These are phyloP conservation scores for Phaenicophaeus curvirostris DNA, from an alignment of 2,797 vertebrate genomes.

Conservation along the genomic window DNA sequence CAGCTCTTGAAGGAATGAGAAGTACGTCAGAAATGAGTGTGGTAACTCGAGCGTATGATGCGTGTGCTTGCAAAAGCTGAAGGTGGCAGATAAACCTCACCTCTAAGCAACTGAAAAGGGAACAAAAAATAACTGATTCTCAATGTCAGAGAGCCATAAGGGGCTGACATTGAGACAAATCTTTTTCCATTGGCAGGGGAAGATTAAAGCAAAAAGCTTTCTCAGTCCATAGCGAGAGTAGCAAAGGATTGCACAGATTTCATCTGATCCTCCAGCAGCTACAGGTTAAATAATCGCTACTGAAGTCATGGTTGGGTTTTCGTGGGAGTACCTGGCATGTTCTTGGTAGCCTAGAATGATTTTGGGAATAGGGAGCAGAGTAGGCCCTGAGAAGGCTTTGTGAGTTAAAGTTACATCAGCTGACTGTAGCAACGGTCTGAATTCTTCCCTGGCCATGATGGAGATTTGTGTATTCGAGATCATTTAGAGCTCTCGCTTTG, in stretches of 20 bases:
- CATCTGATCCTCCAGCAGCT: not conserved
- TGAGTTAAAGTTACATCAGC: not conserved
- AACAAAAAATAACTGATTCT: not conserved
- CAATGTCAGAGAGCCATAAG: not conserved
- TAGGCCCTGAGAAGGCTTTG: not conserved
- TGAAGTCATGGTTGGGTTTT: not conserved
- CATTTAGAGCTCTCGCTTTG: not conserved
- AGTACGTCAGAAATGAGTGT: not conserved
- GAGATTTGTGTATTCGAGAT: not conserved
- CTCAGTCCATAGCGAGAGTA: fast-evolving
- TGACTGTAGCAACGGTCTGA: not conserved
- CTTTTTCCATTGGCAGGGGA: not conserved
- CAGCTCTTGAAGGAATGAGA: not conserved
- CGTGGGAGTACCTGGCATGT: not conserved
- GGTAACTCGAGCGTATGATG: not conserved
- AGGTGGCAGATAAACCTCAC: not conserved
- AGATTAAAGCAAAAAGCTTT: not conserved
- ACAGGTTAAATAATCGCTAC: not conserved
- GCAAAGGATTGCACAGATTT: not conserved
- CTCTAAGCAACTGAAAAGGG: too few species aligned
- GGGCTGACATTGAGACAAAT: not conserved
- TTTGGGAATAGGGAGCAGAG: not conserved
- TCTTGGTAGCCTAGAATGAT: not conserved
- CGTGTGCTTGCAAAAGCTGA: not conserved
- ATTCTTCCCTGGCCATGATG: fast-evolving